A percentile compares a stretch with the other conserved stretches of the same genome.
phyloP scores from a whole-genome alignment of 2,113 vertebrate species.

The Sander vitreus region DNA sequence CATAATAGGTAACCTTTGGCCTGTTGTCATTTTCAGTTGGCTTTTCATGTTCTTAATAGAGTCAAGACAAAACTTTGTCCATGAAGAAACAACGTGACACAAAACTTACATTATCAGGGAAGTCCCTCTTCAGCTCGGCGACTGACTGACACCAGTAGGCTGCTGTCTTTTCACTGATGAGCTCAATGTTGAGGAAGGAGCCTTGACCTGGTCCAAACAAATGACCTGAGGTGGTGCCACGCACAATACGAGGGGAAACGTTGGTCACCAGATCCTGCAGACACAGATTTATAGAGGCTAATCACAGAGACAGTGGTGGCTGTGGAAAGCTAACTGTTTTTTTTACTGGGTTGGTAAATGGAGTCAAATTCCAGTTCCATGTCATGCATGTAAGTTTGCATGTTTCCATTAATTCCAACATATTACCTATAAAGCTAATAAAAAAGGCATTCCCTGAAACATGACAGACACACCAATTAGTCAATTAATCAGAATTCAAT shows the following conservation, averaged over 20 bases:
- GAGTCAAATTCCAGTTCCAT: not conserved
- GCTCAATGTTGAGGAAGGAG: constrained; percentile 94
- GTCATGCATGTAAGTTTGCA: not conserved
- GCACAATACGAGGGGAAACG: constrained; percentile 93
- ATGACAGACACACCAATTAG: not conserved
- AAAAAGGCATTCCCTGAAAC: not conserved
- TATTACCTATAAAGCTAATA: not conserved
- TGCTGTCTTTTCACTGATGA: constrained; percentile 95
- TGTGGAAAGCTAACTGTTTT: not conserved
- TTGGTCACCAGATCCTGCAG: constrained; percentile 94
- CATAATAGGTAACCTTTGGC: not conserved
- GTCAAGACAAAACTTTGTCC: not conserved
- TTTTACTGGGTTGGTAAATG: not conserved
- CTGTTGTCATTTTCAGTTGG: not conserved
- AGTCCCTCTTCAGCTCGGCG: constrained; percentile 90
- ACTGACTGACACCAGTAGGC: constrained; percentile 93
- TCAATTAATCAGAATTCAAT: too few species aligned
- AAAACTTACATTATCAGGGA: constrained; percentile 87
- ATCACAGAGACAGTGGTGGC: not conserved
- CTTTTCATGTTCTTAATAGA: not conserved
- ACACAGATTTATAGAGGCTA: not conserved
- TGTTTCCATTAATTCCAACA: not conserved
- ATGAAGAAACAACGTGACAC: not conserved
- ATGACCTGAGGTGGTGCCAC: constrained; percentile 92
- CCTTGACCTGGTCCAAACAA: constrained; percentile 90